Evolutionary conservation across 1,140 invertebrate genomes (phyloP), one percentile per base, ranked within the genome.

Genomic region (Atopsyche davidsoni): DNA sequence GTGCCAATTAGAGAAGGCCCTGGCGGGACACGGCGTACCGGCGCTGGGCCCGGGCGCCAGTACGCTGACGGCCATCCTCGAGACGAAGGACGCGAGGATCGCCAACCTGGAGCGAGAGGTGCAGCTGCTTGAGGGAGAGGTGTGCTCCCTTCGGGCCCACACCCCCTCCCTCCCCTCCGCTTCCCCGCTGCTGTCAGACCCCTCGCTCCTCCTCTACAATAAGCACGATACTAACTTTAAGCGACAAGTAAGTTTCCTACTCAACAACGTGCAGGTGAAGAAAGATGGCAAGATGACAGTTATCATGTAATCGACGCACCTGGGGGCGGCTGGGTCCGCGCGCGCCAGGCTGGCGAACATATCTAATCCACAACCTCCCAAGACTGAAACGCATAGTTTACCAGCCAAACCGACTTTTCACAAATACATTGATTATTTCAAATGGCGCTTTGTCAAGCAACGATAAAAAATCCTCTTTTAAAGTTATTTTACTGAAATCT

Each of bases 11-110:
- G 84, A 87, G 70, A 76, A 82, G 59, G 82, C 83, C 58, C 77
- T 81, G 62, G 76, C 76, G 43, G 79, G 77, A 57, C 82, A 80
- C 51, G 69, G 71, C 54, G 73, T 78, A 60, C 76, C 77, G 42
- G 75, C 74, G 59, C 76, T 78, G 67, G 78, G 78, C 63, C 78
- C 81, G 53, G 80, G 81, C 62, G 82, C 79, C 69, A 83, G 80
- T 69, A 86, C 83, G 51, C 75, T 86, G 63, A 82, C 81, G 45
- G 83, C 85, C 48, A 83, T 88, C 64, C 75, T 88, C 66, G 85
- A 87, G 72, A 87, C 84, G 39, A 87, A 92, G 79, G 87, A 90
- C 70, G 85, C 85, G 52, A 76, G 87, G 62, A 92, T 92, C 68
- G 78, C 82, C 58, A 87, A 83, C 40, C 75, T 93, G 68, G 88